Evolutionary conservation across 1,140 invertebrate species (phyloP), one percentile per base, ranked within the genome.

Genomic region (Aleiodes sp.): DNA sequence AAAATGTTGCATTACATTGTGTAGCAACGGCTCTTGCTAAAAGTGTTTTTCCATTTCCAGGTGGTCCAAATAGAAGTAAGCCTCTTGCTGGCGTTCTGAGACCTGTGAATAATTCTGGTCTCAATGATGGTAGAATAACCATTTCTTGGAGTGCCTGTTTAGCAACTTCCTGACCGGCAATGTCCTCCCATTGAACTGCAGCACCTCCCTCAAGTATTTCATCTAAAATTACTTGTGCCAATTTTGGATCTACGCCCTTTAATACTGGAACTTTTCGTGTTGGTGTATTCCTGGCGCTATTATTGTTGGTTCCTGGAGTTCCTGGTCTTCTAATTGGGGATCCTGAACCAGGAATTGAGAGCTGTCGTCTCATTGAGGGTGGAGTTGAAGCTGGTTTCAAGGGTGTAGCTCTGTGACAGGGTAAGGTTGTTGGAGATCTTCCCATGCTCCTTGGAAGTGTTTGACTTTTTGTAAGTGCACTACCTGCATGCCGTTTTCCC

Each of bases 121-220:
- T 88, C n/a, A 98, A 85, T 21, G 97, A 94, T 6, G 98, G 98
- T 76, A 98, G 88, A 19, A 99, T 96, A 3, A 99, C 96, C 91
- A 99, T 98, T 87, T 99, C 97, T 84, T 98, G 94, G 7, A 99
- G 88, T 0, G 96, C 97, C 87, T 98, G 96, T 83, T 99, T 99
- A 33, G 90, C 98, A 78, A 92, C 92, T 78, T 95, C 93, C 86
- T 95, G 93, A 2, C 94, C 93, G 69, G 96, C 96, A 74, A 99
- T 97, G 78, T 98, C 96, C 68, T 96, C 92, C 96, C 97, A 99
- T 61, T 93, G 90, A 10, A 98, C 90, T 65, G 92, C 90, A 9
- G 92, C 90, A 10, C 94, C 93, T 28, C 94, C 92, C 80, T 92
- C 91, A 74, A 94, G 86, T 61, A 94, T 91, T 84, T 90, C 88